Conservation (phyloP, 2,113 vertebrate species). For the Hemicordylus capensis region DNA sequence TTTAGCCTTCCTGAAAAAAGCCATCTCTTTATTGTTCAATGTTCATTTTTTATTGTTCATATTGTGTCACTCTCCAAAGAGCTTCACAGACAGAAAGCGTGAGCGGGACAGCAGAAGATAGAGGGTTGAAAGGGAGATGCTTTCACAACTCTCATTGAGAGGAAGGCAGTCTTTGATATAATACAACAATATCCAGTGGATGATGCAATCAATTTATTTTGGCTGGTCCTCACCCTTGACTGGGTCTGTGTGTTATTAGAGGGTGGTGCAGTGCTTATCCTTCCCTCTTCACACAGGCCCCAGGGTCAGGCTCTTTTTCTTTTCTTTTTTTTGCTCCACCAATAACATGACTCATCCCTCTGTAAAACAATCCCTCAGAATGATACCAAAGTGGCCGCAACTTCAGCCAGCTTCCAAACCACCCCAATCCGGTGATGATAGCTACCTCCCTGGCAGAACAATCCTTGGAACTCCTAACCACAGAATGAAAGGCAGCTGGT, state of each 20-base stretch:
- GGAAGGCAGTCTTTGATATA: slow-evolving; percentile 60
- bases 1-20: slow-evolving; percentile 10
- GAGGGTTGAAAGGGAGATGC: slow-evolving; percentile 53
- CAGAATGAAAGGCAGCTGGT: slow-evolving; percentile 43
- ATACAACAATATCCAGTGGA: slow-evolving; percentile 61
- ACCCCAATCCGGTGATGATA: slow-evolving; percentile 51
- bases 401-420: slow-evolving; percentile 58
- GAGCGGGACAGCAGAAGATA: slow-evolving; percentile 38
- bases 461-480: slow-evolving; percentile 40
- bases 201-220: slow-evolving; percentile 73
- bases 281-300: slow-evolving; percentile 58
- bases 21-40: not conserved
- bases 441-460: slow-evolving; percentile 50
- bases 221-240: slow-evolving; percentile 52
- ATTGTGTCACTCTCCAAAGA: slow-evolving; percentile 31
- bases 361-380: slow-evolving; percentile 61
- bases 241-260: slow-evolving; percentile 65
- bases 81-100: slow-evolving; percentile 21
- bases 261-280: slow-evolving; percentile 63
- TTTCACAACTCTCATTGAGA: slow-evolving; percentile 60
- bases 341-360: slow-evolving; percentile 68
- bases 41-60: not conserved
- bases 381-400: slow-evolving; percentile 63
- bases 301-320: slow-evolving; percentile 51
- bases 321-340: slow-evolving; percentile 43